Evolutionary conservation across 2,888 invertebrate species (phyloP).

Genomic region (Acrobasis consociella): DNA sequence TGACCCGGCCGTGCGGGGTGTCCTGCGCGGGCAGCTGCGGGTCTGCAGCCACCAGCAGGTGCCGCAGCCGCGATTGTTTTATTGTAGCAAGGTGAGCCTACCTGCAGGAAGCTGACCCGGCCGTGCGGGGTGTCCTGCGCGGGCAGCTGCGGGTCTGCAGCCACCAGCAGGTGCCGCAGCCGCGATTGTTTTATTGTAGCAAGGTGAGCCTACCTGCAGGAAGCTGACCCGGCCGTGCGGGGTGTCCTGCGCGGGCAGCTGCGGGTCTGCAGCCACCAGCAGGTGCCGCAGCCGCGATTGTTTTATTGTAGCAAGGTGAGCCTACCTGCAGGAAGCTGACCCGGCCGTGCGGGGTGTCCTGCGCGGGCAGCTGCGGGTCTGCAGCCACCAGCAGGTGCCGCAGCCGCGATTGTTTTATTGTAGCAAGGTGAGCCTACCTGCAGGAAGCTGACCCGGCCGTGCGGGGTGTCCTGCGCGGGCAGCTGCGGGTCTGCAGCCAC

Average conservation of each 20-base stretch:
- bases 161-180: constrained; percentile 90
- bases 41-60: constrained; percentile 94
- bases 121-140: constrained; percentile 88
- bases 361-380: constrained; percentile 89
- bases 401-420: no score
- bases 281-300: constrained; percentile 85
- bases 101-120: constrained; percentile 87
- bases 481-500: constrained; percentile 93
- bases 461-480: constrained; percentile 85
- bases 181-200: no score
- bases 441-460: constrained; percentile 89
- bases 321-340: constrained; percentile 87
- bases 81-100: no score
- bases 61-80: constrained; percentile 72
- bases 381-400: constrained; percentile 92
- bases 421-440: constrained; percentile 72
- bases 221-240: constrained; percentile 90
- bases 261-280: constrained; percentile 92
- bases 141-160: constrained; percentile 90
- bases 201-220: constrained; percentile 77
- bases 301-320: no score
- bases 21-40: constrained; percentile 86
- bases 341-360: constrained; percentile 88
- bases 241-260: constrained; percentile 86
- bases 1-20: constrained; percentile 89